Evolutionary conservation across 2,888 invertebrate species (phyloP).

Genomic region (Pinctada fucata): DNA sequence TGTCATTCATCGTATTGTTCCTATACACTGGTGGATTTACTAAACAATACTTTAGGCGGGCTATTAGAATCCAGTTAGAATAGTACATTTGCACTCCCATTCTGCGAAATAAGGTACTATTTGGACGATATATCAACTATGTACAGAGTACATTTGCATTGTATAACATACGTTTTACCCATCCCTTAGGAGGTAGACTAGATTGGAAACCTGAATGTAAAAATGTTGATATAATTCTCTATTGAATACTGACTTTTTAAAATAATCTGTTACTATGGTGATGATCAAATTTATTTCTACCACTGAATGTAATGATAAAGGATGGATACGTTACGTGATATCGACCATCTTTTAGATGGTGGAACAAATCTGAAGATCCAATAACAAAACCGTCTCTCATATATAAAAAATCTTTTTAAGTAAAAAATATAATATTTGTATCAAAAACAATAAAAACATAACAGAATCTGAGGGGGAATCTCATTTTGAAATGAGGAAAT

Average conservation of each 20-base stretch:
- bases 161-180: slow-evolving; percentile 9
- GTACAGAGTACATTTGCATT: not conserved
- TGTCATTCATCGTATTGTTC: too few relatives aligned
- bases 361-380: not conserved
- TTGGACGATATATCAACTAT: not conserved
- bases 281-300: not conserved
- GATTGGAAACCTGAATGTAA: slow-evolving; percentile 10
- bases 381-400: not conserved
- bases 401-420: not conserved
- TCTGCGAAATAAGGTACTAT: not conserved
- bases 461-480: not conserved
- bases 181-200: slow-evolving; percentile 32
- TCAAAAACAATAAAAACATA: not conserved
- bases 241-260: not conserved
- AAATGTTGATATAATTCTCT: not conserved
- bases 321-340: not conserved
- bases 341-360: not conserved
- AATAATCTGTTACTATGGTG: not conserved
- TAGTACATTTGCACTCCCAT: slow-evolving; percentile 4
- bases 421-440: not conserved
- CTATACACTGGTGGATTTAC: not conserved
- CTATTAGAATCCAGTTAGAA: not conserved
- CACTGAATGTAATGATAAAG: not conserved
- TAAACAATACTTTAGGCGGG: not conserved
- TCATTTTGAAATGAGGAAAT: not conserved